Evolutionary conservation across 1,140 invertebrate genomes (phyloP).

Genomic region (Achroia grisella): DNA sequence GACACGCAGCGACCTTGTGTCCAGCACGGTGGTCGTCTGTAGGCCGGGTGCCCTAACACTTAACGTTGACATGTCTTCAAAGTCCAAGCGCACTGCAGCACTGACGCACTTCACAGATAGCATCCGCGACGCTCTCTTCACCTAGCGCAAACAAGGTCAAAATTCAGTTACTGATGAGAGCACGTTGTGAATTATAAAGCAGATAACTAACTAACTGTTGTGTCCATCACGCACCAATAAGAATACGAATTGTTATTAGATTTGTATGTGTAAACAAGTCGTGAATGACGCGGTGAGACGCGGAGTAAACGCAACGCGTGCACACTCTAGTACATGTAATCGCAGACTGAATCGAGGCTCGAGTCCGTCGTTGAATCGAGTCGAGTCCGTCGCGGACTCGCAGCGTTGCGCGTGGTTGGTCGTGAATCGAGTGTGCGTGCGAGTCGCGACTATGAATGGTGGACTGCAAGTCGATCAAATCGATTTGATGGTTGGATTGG

Average conservation of each 20-base stretch:
- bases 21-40: constrained; percentile 53
- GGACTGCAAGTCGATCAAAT: constrained; percentile 8
- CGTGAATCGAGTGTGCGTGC: no score
- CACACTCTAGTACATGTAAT: constrained; percentile 25
- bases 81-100: constrained; percentile 39
- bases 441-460: no score
- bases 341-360: constrained; percentile 26
- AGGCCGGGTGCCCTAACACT: constrained; percentile 60
- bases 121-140: constrained; percentile 48
- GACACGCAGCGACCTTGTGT: constrained; percentile 49
- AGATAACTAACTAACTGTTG: constrained; percentile 27
- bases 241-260: constrained; percentile 34
- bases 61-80: constrained; percentile 61
- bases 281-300: constrained; percentile 34
- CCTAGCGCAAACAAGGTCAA: constrained; percentile 52
- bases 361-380: neutral
- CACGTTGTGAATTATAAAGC: constrained; percentile 12
- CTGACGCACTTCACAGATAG: constrained; percentile 48
- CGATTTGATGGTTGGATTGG: constrained; percentile 6
- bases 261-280: constrained; percentile 52
- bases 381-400: neutral
- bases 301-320: constrained; percentile 33
- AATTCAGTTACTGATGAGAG: constrained; percentile 30
- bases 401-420: no score
- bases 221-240: constrained; percentile 58